Base-by-base conservation (phyloP, 2,797 vertebrate genomes). In the Periparus ater region DNA sequence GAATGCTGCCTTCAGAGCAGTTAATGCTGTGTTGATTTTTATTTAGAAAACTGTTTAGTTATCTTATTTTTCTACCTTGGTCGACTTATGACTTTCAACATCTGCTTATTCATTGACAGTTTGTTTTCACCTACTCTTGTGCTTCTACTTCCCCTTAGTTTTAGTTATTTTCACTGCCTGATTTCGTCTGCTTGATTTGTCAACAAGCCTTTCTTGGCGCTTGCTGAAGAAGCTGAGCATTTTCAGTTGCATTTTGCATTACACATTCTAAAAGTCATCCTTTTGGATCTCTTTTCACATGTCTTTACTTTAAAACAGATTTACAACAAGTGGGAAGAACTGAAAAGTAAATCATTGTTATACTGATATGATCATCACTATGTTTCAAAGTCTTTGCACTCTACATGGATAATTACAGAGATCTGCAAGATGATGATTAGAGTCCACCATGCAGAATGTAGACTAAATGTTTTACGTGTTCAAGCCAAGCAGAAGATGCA, bases 341-440 rank as follows among this genome's bases (percentile, higher is more conserved):
- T 48, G 22, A 78, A 72, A 53, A 17, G 21, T 45, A 40, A 40
- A n/a, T 45, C 3, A 61, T 29, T 10, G 1, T 22, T 66, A 16
- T 21, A 32, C 2, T 51, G 4, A 42, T 29, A 30, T 25, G 22
- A 29, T 23, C 16, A 20, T 81, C 58, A 14, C 8, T 48, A 5
- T 25, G 13, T 38, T 86, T 50, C 68, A 38, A 74, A 85, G 17
- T 38, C 44, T 68, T 75, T 65, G 8, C 23, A 42, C 14, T 42
- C 9, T 57, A 38, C 30, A 54, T 58, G 10, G 48, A 30, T 11
- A 66, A 13, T 38, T 85, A 34, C 30, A 91, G n/a, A 88, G 36
- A 53, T 53, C 32, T 47, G 16, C 13, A 84, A 74, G 38, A 57
- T 1, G 1, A 0, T 47, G 18, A 0, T 51, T 10, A 26, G 17